phyloP scores from a whole-genome alignment of 2,888 invertebrate genomes.

The Meiosimyza decipiens region DNA sequence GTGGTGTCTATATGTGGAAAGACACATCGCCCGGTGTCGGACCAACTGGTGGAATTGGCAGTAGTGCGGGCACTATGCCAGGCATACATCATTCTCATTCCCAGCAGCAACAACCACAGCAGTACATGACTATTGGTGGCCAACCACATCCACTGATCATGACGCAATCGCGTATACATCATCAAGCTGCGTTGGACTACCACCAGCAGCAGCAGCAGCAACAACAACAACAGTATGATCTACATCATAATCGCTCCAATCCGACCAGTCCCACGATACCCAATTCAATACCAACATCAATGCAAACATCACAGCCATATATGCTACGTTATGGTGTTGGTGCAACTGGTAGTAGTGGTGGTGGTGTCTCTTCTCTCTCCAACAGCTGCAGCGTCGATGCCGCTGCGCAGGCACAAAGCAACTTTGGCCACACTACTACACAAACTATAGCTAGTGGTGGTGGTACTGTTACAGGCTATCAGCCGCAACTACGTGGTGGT shows the following conservation, averaged over 20 bases:
- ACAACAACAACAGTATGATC: conserved; percentile 65
- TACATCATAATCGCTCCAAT: conserved; percentile 72
- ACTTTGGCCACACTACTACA: conserved; percentile 38
- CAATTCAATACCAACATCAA: conserved; percentile 54
- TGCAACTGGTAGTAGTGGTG: conserved; percentile 35
- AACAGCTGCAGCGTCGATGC: conserved; percentile 34
- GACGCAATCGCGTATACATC: conserved; percentile 60
- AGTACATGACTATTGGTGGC: conserved; percentile 45
- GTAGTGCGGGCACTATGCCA: conserved; percentile 64
- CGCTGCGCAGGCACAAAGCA: conserved; percentile 36
- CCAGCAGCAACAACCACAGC: conserved; percentile 48
- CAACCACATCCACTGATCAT: conserved; percentile 60
- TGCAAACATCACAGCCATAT: conserved; percentile 62
- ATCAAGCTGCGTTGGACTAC: conserved; percentile 47
- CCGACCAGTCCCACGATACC: conserved; percentile 78
- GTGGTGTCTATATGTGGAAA: conserved; percentile 84
- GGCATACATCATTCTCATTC: conserved; percentile 50
- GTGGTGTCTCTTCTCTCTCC: conserved; percentile 37
- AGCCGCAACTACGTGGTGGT: conserved; percentile 75
- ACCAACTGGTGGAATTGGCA: conserved; percentile 51
- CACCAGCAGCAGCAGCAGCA: conserved; percentile 62
- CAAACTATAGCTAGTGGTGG: conserved; percentile 46
- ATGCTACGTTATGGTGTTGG: conserved; percentile 60
- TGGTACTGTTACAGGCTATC: conserved; percentile 67
- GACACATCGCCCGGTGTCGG: conserved; percentile 77